These are phyloP conservation scores for Sakesphorus luctuosus DNA, from an alignment of 2,113 vertebrate genomes.

Conservation along the genomic window DNA sequence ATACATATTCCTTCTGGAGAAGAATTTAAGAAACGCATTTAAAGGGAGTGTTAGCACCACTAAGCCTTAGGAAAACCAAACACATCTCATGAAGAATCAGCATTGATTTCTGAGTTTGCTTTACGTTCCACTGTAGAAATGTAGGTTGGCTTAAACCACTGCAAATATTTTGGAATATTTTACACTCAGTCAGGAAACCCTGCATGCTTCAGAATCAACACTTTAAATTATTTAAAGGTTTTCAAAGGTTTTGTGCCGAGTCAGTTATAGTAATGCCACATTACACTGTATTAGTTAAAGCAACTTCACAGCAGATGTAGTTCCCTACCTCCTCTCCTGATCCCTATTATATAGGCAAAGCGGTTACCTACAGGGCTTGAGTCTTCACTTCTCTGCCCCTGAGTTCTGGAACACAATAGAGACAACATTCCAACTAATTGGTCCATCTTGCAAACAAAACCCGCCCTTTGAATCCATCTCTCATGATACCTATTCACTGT, in stretches of 20 bases:
- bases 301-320: not conserved
- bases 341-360: not conserved
- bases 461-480: not conserved
- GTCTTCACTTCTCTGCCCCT: not conserved
- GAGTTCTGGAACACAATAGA: not conserved
- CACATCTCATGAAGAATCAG: not conserved
- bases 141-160: not conserved
- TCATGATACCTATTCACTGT: not conserved
- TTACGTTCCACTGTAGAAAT: not conserved
- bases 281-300: not conserved
- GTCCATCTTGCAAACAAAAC: not conserved
- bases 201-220: not conserved
- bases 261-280: not conserved
- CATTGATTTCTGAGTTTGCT: not conserved
- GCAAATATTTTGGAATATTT: not conserved
- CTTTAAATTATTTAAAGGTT: not conserved
- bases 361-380: fast-evolving
- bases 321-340: not conserved
- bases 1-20: not conserved
- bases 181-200: not conserved
- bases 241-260: not conserved
- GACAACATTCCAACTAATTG: not conserved
- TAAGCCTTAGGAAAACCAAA: not conserved
- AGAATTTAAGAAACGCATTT: not conserved
- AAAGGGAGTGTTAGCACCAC: not conserved